Base-by-base conservation (phyloP, 1,140 invertebrate genomes). In the Uloborus diversus region DNA sequence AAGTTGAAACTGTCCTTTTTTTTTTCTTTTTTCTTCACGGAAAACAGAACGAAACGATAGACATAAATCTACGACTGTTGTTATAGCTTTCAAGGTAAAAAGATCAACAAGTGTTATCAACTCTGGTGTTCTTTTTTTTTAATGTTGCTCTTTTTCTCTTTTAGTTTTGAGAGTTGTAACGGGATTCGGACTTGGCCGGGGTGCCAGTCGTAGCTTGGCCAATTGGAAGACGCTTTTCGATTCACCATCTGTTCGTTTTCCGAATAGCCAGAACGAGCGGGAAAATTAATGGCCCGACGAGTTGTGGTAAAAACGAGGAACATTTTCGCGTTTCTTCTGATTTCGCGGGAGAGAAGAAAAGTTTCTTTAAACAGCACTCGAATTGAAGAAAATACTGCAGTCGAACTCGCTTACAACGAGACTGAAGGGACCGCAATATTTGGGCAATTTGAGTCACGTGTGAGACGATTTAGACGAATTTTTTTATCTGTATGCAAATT, bases 171-270 rank as follows among this genome's bases (percentile, higher is more conserved):
- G 25, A 5, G 56, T 14, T 25, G 42, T 66, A 20, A 37, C 35
- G 56, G 20, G 14, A 49, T n/a, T 13, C 27, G 20, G 30, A 27
- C 47, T 28, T 51, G 35, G 37, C 37, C n/a, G 28, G 28, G 62
- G 14, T 14, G 20, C 62, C 42, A n/a, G n/a, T n/a, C n/a, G n/a
- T n/a, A n/a, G n/a, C n/a, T 25, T 3, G 20, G 33, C 66, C 66
- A 69, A 69, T 69, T 30, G 56, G 49, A 20, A 11, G 11, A 9
- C 9, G 32, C n/a, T 20, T 23, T 56, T 47, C 30, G 66, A 32
- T 56, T 14, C 49, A 35, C 66, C 66, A 69, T 69, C 66, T 69
- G 66, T 69, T 25, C 25, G 4, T 66, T 7, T 13, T 35, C 7
- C 27, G 25, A 17, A 5, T 23, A n/a, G 7, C 3, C 11, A 28